Percentiles rank a stretch among this genome's conserved stretches.
phyloP scores from a whole-genome alignment of 2,888 invertebrate species.

The Bellardia bayeri region DNA sequence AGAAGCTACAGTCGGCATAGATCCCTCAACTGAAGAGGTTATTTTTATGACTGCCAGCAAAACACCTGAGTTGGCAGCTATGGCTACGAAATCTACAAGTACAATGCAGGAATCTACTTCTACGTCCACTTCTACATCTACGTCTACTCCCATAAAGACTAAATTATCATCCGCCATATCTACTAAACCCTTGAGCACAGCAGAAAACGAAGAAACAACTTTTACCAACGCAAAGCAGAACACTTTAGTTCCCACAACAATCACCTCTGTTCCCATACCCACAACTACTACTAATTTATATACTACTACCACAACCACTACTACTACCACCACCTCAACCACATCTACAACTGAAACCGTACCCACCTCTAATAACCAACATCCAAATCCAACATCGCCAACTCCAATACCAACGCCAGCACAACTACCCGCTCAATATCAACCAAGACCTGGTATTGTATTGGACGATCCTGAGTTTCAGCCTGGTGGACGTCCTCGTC shows the following conservation, averaged over 20 bases:
- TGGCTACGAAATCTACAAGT: slow-evolving; percentile 24
- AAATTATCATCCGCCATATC: slow-evolving; percentile 51
- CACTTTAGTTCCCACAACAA: slow-evolving; percentile 75
- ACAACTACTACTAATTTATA: slow-evolving; percentile 75
- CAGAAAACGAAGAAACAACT: slow-evolving; percentile 48
- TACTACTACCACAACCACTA: slow-evolving; percentile 70
- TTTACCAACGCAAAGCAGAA: slow-evolving; percentile 74
- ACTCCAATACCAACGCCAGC: slow-evolving; percentile 74
- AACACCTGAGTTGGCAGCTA: slow-evolving; percentile 79
- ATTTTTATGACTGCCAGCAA: slow-evolving; percentile 82
- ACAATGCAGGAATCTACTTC: neutral
- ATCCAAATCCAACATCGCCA: slow-evolving; percentile 66
- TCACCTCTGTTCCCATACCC: slow-evolving; percentile 73
- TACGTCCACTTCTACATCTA: slow-evolving; percentile 3
- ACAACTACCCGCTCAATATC: slow-evolving; percentile 85
- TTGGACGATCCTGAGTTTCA: slow-evolving; percentile 93
- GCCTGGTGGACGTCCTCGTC: slow-evolving; percentile 85
- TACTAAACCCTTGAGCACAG: slow-evolving; percentile 44
- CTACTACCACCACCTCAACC: slow-evolving; percentile 74
- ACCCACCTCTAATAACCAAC: slow-evolving; percentile 69
- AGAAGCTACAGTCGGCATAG: slow-evolving; percentile 75
- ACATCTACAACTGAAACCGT: slow-evolving; percentile 75
- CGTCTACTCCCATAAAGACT: slow-evolving; percentile 43
- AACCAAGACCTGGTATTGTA: slow-evolving; percentile 93
- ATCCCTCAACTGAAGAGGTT: slow-evolving; percentile 82